Conservation (phyloP, 1,140 invertebrate genomes). For the Drosophila tropicalis region DNA sequence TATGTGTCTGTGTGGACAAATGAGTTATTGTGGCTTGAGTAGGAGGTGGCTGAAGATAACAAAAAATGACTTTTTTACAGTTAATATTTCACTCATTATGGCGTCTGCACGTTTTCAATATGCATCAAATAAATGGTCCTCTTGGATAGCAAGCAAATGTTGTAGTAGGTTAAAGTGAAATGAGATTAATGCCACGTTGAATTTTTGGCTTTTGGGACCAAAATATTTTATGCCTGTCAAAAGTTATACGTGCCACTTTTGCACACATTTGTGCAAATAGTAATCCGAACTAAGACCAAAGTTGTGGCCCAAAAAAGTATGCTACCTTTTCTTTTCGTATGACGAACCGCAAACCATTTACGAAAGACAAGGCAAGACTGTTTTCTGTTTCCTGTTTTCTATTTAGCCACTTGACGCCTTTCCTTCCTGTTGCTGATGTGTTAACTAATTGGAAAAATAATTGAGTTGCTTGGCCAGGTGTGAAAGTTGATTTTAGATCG, state of each 20-base stretch:
- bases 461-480: constrained; percentile 64
- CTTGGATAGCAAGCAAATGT: constrained; percentile 8
- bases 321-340: constrained; percentile 19
- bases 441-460: constrained; percentile 62
- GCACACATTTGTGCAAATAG: not conserved
- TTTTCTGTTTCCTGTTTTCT: not conserved
- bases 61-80: constrained; percentile 34
- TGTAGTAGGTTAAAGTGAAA: no score
- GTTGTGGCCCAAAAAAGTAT: constrained; percentile 34
- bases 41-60: constrained; percentile 24
- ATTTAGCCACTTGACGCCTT: not conserved
- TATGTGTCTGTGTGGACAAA: not conserved
- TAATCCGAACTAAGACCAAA: not conserved
- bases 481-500: constrained; percentile 45
- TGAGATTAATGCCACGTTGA: constrained; percentile 26
- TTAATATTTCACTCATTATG: constrained; percentile 61
- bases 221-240: constrained; percentile 17
- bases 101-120: constrained; percentile 45
- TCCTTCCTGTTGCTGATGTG: constrained; percentile 14
- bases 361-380: no score
- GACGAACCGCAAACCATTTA: no score
- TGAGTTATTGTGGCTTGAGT: constrained; percentile 19
- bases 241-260: not conserved
- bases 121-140: constrained; percentile 33
- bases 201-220: constrained; percentile 38